phyloP scores from a whole-genome alignment of 1,140 invertebrate genomes.

The Neodiprion virginianus region DNA sequence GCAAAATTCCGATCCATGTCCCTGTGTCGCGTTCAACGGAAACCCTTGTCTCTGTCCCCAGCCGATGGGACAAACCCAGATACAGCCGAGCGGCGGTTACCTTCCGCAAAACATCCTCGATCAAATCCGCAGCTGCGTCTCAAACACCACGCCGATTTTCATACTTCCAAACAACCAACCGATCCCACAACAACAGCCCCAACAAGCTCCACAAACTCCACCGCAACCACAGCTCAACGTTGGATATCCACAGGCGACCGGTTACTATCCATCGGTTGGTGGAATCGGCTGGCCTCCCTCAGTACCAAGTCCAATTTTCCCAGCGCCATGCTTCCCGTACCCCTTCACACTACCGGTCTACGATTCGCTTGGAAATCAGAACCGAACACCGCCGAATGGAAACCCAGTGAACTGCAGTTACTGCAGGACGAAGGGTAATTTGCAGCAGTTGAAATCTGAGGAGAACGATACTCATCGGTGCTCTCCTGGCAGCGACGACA shows the following conservation, averaged over 20 bases:
- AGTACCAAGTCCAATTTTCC: not conserved
- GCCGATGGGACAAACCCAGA: constrained; percentile 17
- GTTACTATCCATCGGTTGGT: not conserved
- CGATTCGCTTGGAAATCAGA: constrained; percentile 6
- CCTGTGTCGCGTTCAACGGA: constrained; percentile 6
- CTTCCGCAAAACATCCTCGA: constrained; percentile 41
- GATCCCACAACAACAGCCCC: constrained; percentile 36
- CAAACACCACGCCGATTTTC: constrained; percentile 45
- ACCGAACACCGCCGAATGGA: not conserved
- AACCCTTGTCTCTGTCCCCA: constrained; percentile 4
- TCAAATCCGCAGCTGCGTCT: constrained; percentile 41
- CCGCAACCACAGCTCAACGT: not conserved
- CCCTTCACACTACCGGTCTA: constrained; percentile 22
- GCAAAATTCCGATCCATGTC: constrained; percentile 11
- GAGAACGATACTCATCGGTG: constrained; percentile 40
- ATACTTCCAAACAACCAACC: constrained; percentile 41
- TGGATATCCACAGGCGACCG: not conserved
- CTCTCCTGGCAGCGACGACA: constrained; percentile 31
- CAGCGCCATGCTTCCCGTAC: constrained; percentile 32
- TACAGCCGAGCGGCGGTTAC: not conserved
- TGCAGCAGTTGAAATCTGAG: not conserved
- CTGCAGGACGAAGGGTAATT: not conserved
- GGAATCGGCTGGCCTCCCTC: not conserved
- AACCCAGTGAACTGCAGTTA: not conserved
- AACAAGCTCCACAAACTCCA: not conserved